Evolutionary conservation across 2,888 invertebrate species (phyloP).

Genomic region (Leucoma salicis): DNA sequence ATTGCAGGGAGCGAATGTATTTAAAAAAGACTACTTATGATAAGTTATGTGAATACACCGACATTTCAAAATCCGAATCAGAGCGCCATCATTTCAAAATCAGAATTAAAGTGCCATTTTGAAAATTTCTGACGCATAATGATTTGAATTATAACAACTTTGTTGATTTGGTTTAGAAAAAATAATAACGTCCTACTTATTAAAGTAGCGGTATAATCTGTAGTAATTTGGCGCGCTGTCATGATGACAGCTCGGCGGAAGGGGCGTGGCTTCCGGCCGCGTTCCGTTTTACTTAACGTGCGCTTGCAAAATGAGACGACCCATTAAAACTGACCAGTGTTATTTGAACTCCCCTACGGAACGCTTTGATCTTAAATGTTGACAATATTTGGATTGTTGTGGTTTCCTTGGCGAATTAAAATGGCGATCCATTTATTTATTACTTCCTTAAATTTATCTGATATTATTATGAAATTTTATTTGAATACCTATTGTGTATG

Average conservation of each 20-base stretch:
- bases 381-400: slow-evolving; percentile 28
- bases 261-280: slow-evolving; percentile 69
- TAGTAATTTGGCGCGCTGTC: slow-evolving; percentile 59
- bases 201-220: slow-evolving; percentile 31
- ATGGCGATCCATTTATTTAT: not conserved
- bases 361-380: slow-evolving; percentile 31
- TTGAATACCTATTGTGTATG: no score
- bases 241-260: slow-evolving; percentile 60
- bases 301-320: slow-evolving; percentile 41
- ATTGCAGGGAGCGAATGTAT: no score
- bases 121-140: no score
- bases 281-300: slow-evolving; percentile 62
- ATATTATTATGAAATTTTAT: no score
- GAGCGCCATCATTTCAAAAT: no score
- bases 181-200: not conserved
- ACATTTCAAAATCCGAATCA: no score
- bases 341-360: slow-evolving; percentile 35
- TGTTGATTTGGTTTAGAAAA: no score
- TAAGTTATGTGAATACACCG: no score
- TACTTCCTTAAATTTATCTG: no score
- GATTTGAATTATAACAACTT: no score
- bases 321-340: slow-evolving; percentile 40
- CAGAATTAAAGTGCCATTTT: no score
- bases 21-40: no score
- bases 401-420: slow-evolving; percentile 7